phyloP scores from a whole-genome alignment of 2,113 vertebrate genomes.

The Corythoichthys haematopterus region DNA sequence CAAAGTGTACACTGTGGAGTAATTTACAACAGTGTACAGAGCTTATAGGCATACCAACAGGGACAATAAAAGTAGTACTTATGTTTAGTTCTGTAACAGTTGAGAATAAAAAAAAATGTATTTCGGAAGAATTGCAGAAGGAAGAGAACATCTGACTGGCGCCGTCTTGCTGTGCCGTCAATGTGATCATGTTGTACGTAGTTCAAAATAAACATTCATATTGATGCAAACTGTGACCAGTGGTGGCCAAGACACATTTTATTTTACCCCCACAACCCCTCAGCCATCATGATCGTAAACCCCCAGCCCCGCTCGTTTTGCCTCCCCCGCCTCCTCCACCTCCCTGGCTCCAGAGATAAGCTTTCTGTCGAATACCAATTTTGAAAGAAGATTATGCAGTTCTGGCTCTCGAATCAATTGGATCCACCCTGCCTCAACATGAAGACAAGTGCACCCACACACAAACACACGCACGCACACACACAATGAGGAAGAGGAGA shows the following conservation, averaged over 20 bases:
- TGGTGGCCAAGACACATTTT: conserved; percentile 40
- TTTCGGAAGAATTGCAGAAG: too few species aligned
- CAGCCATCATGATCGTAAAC: neutral
- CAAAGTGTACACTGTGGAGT: too few species aligned
- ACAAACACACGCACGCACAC: conserved; percentile 8
- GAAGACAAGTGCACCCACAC: conserved; percentile 24
- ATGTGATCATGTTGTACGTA: neutral
- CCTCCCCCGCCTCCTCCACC: conserved; percentile 10
- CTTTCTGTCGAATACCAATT: conserved; percentile 61
- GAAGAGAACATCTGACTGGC: neutral
- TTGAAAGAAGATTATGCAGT: conserved; percentile 58
- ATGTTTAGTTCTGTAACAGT: too few species aligned
- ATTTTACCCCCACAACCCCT: conserved; percentile 17
- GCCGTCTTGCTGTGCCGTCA: too few species aligned
- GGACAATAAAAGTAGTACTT: too few species aligned
- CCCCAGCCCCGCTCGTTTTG: neutral
- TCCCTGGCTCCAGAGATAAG: conserved; percentile 51
- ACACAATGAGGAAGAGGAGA: conserved; percentile 6
- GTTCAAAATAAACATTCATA: conserved; percentile 33
- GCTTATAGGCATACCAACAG: too few species aligned
- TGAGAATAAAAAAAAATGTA: too few species aligned
- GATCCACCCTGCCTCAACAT: conserved; percentile 39
- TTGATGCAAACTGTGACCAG: conserved; percentile 23
- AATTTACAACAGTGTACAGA: too few species aligned
- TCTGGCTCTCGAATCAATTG: conserved; percentile 57